Evolutionary conservation across 1,140 invertebrate genomes (phyloP).

Genomic region (Leptinotarsa texana): DNA sequence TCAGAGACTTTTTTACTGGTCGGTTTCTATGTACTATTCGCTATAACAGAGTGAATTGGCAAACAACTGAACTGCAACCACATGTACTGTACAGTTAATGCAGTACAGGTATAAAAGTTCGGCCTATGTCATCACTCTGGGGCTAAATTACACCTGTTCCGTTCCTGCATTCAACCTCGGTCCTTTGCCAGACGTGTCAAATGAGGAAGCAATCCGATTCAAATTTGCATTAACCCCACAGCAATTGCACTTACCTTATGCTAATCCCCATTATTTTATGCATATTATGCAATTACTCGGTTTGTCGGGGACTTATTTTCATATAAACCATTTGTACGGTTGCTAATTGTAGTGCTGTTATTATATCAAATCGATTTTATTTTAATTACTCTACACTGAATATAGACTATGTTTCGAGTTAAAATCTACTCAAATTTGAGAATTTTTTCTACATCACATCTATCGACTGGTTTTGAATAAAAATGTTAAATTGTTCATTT

Average conservation of each 20-base stretch:
- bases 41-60: too few species aligned
- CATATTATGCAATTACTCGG: slow-evolving; percentile 28
- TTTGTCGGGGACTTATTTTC: slow-evolving; percentile 13
- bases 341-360: slow-evolving; percentile 18
- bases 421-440: too few species aligned
- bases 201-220: slow-evolving; percentile 37
- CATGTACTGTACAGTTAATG: too few species aligned
- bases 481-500: too few species aligned
- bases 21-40: too few species aligned
- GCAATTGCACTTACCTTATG: slow-evolving; percentile 27
- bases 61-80: too few species aligned
- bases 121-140: too few species aligned
- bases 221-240: slow-evolving; percentile 35
- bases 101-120: too few species aligned
- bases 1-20: too few species aligned
- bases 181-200: slow-evolving; percentile 35
- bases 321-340: slow-evolving; percentile 20
- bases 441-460: too few species aligned
- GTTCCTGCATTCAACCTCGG: slow-evolving; percentile 19
- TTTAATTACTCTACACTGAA: not conserved
- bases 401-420: not conserved
- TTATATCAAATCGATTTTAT: not conserved
- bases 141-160: not conserved
- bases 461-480: too few species aligned
- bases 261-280: slow-evolving; percentile 30